A percentile compares a stretch with the other conserved stretches of the same genome.
Evolutionary conservation across 2,888 invertebrate species (phyloP).

Genomic region (Chydorus sphaericus): DNA sequence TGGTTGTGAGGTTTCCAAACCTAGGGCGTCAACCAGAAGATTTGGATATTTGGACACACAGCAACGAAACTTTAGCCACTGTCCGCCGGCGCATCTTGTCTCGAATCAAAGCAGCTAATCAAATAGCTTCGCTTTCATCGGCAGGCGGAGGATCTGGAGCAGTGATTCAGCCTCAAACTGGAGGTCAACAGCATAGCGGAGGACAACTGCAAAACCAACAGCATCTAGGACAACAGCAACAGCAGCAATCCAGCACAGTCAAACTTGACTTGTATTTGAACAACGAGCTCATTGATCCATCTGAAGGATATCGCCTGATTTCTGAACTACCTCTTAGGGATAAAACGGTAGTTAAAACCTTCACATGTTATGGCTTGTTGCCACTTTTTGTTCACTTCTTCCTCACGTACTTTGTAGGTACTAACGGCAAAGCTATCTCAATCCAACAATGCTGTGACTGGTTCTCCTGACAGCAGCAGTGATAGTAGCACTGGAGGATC

Average conservation of each 20-base stretch:
- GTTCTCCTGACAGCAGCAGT: slow-evolving; percentile 82
- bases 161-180: not conserved
- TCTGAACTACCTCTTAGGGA: slow-evolving; percentile 72
- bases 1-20: slow-evolving; percentile 74
- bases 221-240: not conserved
- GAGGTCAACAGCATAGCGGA: not conserved
- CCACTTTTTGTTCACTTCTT: not conserved
- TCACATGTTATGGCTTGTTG: not conserved
- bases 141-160: not conserved
- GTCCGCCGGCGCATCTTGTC: slow-evolving; percentile 62
- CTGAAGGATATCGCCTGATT: slow-evolving; percentile 72
- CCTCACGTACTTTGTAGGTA: slow-evolving; percentile 32
- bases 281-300: slow-evolving; percentile 71
- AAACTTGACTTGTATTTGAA: slow-evolving; percentile 83
- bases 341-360: slow-evolving; percentile 52
- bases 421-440: slow-evolving; percentile 64
- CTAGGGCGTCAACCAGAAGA: slow-evolving; percentile 72
- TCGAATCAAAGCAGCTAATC: slow-evolving; percentile 35
- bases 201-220: not conserved
- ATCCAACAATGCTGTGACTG: slow-evolving; percentile 50
- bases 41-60: slow-evolving; percentile 80
- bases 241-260: slow-evolving; percentile 35
- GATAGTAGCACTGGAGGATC: slow-evolving; percentile 90
- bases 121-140: slow-evolving; percentile 27
- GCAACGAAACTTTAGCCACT: slow-evolving; percentile 81